These are phyloP conservation scores for Diplodus sargus DNA, from an alignment of 2,797 vertebrate genomes.

Conservation along the genomic window DNA sequence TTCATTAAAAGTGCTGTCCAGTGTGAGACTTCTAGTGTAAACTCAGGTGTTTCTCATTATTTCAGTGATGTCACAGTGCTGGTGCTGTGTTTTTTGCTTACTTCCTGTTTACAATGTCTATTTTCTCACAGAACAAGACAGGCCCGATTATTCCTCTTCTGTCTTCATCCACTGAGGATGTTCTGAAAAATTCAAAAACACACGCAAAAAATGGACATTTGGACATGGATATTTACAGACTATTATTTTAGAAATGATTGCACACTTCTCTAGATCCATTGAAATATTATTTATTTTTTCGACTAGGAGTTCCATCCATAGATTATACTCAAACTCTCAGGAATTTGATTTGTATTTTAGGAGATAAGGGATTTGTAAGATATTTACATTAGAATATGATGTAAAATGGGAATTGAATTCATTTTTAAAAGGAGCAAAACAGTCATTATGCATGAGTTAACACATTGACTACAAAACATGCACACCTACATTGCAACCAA, in stretches of 20 bases:
- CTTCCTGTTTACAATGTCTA: slow-evolving; percentile 2
- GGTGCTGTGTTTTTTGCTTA: neutral
- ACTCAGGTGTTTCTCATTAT: neutral
- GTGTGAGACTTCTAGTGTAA: neutral
- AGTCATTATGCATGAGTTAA: neutral
- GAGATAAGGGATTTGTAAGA: neutral
- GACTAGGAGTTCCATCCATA: neutral
- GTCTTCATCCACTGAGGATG: neutral
- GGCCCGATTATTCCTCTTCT: neutral
- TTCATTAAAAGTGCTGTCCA: neutral
- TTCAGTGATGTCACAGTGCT: neutral
- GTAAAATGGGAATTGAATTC: neutral
- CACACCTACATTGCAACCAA: too few species aligned
- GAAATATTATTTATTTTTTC: neutral
- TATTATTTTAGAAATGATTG: neutral
- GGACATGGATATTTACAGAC: neutral
- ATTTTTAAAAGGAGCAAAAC: too few species aligned
- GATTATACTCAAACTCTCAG: neutral
- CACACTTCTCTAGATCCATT: neutral
- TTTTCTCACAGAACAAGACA: neutral
- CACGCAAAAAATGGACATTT: slow-evolving; percentile 1
- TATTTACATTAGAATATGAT: neutral
- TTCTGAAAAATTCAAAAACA: neutral
- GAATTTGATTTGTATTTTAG: neutral
- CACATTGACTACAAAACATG: neutral